Conservation (phyloP, 1,140 invertebrate species). For the Brachionus calyciflorus region DNA sequence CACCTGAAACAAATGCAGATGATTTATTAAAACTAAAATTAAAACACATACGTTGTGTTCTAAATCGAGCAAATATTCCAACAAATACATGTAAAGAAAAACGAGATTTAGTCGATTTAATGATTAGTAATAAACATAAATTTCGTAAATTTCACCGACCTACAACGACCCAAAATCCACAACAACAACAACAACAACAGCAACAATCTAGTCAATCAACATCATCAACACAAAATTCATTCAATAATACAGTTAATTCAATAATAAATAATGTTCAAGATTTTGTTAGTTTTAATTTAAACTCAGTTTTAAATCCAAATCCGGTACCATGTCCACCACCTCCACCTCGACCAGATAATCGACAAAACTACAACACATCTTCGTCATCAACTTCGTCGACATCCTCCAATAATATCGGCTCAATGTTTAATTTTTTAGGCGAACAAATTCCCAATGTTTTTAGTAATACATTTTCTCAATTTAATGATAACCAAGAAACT, state of each 20-base stretch:
- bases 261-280: slow-evolving; percentile 42
- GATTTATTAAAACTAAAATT: slow-evolving; percentile 55
- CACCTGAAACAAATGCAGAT: slow-evolving; percentile 52
- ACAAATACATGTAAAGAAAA: slow-evolving; percentile 56
- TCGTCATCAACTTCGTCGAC: slow-evolving; percentile 18
- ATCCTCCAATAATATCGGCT: neutral
- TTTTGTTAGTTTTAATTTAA: slow-evolving; percentile 35
- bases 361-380: neutral
- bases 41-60: slow-evolving; percentile 56
- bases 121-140: slow-evolving; percentile 51
- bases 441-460: neutral
- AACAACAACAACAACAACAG: slow-evolving; percentile 48
- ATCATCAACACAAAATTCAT: neutral
- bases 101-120: slow-evolving; percentile 56
- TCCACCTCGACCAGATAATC: neutral
- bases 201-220: slow-evolving; percentile 35
- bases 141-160: neutral
- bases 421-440: neutral
- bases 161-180: slow-evolving; percentile 6
- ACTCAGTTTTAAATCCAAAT: neutral
- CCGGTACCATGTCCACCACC: slow-evolving; percentile 32
- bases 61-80: slow-evolving; percentile 53
- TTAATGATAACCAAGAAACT: neutral
- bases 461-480: neutral
- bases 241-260: slow-evolving; percentile 10